Evolutionary conservation across 1,140 invertebrate genomes (phyloP), one percentile per base, ranked within the genome.

Genomic region (Drosophila lacteicornis): DNA sequence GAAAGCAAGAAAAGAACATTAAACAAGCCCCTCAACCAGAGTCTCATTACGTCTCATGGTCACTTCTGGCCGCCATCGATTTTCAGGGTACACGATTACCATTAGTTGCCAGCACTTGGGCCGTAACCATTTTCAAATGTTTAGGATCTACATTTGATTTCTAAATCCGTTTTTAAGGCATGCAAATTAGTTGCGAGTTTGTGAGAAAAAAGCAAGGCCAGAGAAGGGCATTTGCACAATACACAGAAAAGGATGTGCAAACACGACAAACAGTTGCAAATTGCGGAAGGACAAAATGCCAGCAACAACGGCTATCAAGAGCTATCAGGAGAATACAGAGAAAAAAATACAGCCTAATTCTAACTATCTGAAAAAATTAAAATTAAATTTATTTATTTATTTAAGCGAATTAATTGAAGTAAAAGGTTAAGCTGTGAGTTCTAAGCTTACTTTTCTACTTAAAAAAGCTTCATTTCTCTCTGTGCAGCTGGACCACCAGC

Each of bases 191-290:
- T 68, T 68, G 27, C 4, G 27, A 63, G 30, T 27, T 46, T 60
- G 46, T 17, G 42, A 27, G 27, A 56, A 67, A 49, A 59, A 71
- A 66, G 25, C n/a, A 38, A 56, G 51, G 40, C 53, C 53, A 69
- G 73, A 68, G 57, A 61, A 63, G 58, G n/a, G 70, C 82, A 87
- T 88, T 87, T 90, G 80, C 80, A 87, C 80, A 88, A 79, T 78
- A 87, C 84, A 87, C 66, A 68, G 84, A 88, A 87, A 81, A 83
- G 84, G 85, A 88, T 70, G 84, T 84, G 84, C 84, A 81, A 87
- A 87, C 84, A 88, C 66, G 85, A 84, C 68, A 88, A 87, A 87
- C 84, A 87, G 84, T 84, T 80, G 84, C 85, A 83, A 88, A 88
- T 87, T 87, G 74, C 80, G 65, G 67, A 53, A 71, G 84, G 51